Evolutionary conservation across 2,113 vertebrate species (phyloP), one percentile per base, ranked within the genome.

Genomic region (Sceloporus undulatus): DNA sequence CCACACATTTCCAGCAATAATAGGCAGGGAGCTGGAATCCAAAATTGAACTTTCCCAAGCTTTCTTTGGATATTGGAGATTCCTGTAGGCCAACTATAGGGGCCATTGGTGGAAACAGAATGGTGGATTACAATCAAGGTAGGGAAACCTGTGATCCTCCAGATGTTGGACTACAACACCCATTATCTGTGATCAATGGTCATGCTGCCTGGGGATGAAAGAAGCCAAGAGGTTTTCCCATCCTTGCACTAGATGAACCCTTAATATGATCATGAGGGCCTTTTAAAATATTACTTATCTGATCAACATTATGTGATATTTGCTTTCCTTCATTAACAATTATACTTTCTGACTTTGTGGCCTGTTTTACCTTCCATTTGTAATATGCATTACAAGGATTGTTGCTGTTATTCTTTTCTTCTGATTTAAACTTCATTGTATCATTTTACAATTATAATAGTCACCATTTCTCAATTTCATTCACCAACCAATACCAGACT

Each of bases 351-450:
- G 94, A 94, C 94, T 94, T 94, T 93, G 90, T 91, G 94, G 92
- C 79, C 94, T 94, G 92, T 94, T 97, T 96, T 94, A 95, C 96
- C 94, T 92, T 62, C 91, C 75, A 94, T 95, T 96, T 94, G 95
- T 89, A 93, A 95, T 86, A 91, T 92, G 85, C 92, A 95, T 94
- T 84, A 88, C 79, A 90, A 9, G 79, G 86, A 23, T 54, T 29
- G 76, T 65, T 71, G 25, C n/a, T 29, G 2, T 38, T 34, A 34
- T 1, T 34, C 1, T 92, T 93, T 92, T 92, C 81, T 93, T 95
- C 87, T 94, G 90, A 94, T 2, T 10, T 92, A 94, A 96, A 95
- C 73, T 94, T 92, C 87, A 93, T 91, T 93, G 92, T 91, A 91
- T 94, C 86, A 78, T 91, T 95, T 95, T 93, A 91, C 91, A 94